Evolutionary conservation across 2,113 vertebrate species (phyloP).

Genomic region (Melospiza melodia): DNA sequence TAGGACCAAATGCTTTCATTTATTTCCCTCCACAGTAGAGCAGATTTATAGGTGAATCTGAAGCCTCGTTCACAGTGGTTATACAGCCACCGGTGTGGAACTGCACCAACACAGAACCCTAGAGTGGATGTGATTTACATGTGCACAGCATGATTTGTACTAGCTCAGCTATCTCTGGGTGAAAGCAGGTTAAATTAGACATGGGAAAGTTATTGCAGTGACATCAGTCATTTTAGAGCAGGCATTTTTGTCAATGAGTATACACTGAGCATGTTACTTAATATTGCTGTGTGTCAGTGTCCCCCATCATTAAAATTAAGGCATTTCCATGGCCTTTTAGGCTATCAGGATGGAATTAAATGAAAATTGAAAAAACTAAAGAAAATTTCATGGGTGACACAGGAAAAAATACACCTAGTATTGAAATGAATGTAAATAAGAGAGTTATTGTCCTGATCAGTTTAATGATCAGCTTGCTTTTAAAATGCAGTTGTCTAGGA

Average conservation of each 20-base stretch:
- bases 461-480: background rate
- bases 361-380: background rate
- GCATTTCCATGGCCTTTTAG: background rate
- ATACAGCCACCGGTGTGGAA: background rate
- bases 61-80: background rate
- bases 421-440: background rate
- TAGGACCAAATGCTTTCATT: conserved; percentile 28
- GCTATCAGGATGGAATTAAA: background rate
- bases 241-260: background rate
- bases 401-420: background rate
- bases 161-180: background rate
- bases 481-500: background rate
- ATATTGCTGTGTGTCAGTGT: background rate
- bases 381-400: background rate
- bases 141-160: background rate
- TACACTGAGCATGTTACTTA: background rate
- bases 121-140: conserved; percentile 1
- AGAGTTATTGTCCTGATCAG: background rate
- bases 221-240: background rate
- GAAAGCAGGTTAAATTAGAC: background rate
- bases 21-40: conserved; percentile 1
- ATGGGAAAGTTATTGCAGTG: background rate
- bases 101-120: background rate
- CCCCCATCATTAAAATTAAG: background rate
- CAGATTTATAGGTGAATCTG: background rate